Evolutionary conservation across 2,113 vertebrate species (phyloP).

Genomic region (Chroicocephalus ridibundus): DNA sequence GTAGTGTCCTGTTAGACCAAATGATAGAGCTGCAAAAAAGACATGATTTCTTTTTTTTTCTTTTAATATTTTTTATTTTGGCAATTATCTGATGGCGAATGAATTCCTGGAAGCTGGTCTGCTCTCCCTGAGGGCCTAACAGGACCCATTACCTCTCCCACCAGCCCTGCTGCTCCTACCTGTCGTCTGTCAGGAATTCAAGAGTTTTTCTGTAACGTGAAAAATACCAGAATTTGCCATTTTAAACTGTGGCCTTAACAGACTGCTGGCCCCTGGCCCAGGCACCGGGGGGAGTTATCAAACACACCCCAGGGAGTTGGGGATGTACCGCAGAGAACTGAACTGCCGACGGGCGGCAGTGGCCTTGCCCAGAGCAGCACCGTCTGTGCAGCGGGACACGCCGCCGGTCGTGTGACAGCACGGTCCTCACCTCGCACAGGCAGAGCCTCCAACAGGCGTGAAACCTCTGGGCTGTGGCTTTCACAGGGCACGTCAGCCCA

Average conservation of each 20-base stretch:
- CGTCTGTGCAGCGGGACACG: rapidly evolving
- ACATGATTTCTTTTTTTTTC: neutral
- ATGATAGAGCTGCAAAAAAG: neutral
- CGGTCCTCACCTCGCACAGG: neutral
- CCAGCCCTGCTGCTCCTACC: neutral
- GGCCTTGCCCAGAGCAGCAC: neutral
- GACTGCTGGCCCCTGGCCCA: neutral
- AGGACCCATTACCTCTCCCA: neutral
- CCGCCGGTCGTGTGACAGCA: rapidly evolving
- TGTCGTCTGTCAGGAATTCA: neutral
- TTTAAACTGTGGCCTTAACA: neutral
- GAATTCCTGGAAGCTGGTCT: neutral
- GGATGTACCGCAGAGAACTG: rapidly evolving
- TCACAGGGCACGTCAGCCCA: neutral
- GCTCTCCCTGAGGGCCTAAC: neutral
- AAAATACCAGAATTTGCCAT: neutral
- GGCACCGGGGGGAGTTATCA: neutral
- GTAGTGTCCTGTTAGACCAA: neutral
- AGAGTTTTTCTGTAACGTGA: neutral
- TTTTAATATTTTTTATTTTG: neutral
- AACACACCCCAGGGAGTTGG: neutral
- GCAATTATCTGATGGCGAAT: neutral
- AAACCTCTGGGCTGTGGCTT: neutral
- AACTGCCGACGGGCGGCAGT: neutral
- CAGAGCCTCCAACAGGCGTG: neutral